A percentile compares a stretch with the other conserved stretches of the same genome.
Evolutionary conservation across 2,888 invertebrate species (phyloP).

Genomic region (Cephus rjabovi): DNA sequence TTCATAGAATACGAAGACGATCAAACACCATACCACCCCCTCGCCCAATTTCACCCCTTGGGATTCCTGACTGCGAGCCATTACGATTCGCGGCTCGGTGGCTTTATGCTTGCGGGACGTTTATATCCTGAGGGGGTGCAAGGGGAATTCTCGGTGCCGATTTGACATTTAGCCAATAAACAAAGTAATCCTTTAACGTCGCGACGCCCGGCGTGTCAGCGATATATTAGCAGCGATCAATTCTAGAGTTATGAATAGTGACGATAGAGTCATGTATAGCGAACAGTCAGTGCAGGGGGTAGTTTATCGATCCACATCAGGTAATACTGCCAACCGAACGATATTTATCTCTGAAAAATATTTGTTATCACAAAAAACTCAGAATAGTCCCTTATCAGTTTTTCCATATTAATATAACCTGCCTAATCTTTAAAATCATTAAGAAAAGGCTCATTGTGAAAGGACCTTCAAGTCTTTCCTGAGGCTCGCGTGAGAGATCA

Average conservation of each 20-base stretch:
- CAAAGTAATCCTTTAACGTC: constrained; percentile 3
- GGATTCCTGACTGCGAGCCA: not conserved
- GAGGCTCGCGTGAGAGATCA: not conserved
- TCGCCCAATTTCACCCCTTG: not conserved
- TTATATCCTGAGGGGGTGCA: not conserved
- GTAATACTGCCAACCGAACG: not conserved
- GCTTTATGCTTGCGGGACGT: not conserved
- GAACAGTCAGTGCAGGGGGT: not conserved
- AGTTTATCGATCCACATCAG: not conserved
- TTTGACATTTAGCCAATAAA: constrained; percentile 2
- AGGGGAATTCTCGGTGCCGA: not conserved
- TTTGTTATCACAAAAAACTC: not conserved
- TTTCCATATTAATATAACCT: too few relatives aligned
- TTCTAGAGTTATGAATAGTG: not conserved
- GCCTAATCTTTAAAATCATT: too few relatives aligned
- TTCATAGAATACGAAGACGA: not conserved
- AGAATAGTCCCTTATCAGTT: not conserved
- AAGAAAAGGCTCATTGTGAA: not conserved
- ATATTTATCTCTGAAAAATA: not conserved
- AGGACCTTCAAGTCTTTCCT: not conserved
- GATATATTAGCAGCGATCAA: not conserved
- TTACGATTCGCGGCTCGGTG: not conserved
- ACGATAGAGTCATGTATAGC: not conserved
- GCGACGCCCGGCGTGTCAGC: not conserved
- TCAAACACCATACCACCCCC: not conserved